phyloP scores from a whole-genome alignment of 2,797 vertebrate species.

The Notoglanidium macrostoma region DNA sequence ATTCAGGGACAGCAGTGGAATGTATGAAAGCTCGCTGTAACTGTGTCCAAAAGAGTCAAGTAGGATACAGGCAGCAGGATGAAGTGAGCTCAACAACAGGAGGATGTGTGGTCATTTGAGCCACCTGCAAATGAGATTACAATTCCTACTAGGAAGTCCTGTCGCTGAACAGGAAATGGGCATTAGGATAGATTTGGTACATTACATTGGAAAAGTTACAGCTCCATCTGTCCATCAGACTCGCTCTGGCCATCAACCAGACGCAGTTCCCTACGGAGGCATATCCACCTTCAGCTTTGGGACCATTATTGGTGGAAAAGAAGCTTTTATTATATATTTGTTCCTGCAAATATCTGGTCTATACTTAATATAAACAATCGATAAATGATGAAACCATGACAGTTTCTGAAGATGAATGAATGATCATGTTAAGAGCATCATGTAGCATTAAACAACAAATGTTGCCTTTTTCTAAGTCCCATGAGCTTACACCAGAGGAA shows the following conservation, averaged over 20 bases:
- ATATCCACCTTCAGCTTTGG: neutral
- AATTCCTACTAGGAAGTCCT: conserved; percentile 53
- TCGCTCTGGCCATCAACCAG: neutral
- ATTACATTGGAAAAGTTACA: neutral
- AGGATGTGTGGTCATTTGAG: conserved; percentile 46
- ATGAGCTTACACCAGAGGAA: neutral
- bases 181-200: conserved; percentile 58
- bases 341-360: neutral
- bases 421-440: neutral
- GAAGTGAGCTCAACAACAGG: conserved; percentile 52
- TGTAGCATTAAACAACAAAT: neutral
- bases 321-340: neutral
- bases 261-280: neutral
- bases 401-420: neutral
- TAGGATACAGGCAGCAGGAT: conserved; percentile 31
- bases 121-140: conserved; percentile 34
- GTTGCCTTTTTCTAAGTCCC: neutral
- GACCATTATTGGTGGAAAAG: neutral
- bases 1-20: neutral
- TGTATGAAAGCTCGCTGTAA: neutral
- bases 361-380: neutral
- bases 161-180: conserved; percentile 67
- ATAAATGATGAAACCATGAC: neutral
- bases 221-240: neutral
- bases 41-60: neutral